Percentiles rank a stretch among this genome's conserved stretches.
Conservation (phyloP, 2,113 vertebrate species). For the Rallus limicola region DNA sequence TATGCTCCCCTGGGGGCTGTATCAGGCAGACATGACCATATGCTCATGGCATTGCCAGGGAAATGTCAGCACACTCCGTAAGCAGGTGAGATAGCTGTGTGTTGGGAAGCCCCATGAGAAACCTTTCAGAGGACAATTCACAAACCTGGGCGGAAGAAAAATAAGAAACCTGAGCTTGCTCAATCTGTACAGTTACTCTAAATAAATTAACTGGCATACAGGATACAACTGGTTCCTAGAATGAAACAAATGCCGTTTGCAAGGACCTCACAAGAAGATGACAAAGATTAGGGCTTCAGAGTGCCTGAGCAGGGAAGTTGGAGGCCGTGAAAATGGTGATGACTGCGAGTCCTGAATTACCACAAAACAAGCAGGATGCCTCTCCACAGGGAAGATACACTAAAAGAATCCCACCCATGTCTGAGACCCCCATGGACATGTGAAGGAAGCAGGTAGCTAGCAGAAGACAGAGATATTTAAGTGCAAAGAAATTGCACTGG, state of each 20-base stretch:
- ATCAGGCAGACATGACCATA: rapidly evolving
- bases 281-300: not conserved
- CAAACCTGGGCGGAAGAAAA: not conserved
- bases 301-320: not conserved
- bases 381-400: not conserved
- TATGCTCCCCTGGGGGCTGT: rapidly evolving
- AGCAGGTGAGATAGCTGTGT: rapidly evolving
- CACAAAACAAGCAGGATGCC: not conserved
- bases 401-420: rapidly evolving
- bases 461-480: not conserved
- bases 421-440: not conserved
- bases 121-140: not conserved
- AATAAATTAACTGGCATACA: not conserved
- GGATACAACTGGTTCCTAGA: not conserved
- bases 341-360: not conserved
- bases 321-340: not conserved
- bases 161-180: slow-evolving; percentile 9
- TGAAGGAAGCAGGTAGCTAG: not conserved
- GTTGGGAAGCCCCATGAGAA: not conserved
- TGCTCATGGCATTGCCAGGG: not conserved
- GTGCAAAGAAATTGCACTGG: not conserved
- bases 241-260: not conserved
- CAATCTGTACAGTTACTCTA: not conserved
- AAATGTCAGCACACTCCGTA: rapidly evolving
- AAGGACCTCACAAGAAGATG: not conserved